Evolutionary conservation across 2,113 vertebrate species (phyloP).

Genomic region (Antechinus stuartii): DNA sequence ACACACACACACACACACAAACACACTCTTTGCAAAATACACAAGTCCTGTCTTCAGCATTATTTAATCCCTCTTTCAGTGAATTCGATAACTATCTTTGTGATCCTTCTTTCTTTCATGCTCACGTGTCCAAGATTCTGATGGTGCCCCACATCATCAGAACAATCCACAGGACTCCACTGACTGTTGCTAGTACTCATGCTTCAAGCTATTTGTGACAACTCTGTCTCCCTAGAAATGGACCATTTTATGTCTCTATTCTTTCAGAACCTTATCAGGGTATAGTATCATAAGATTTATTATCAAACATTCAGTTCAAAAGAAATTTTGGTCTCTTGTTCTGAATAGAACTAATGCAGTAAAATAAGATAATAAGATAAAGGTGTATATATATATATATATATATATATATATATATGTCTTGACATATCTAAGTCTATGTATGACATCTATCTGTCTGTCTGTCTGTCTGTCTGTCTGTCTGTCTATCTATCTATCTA

Average conservation of each 20-base stretch:
- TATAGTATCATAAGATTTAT: not conserved
- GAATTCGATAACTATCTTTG: not conserved
- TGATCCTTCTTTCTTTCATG: not conserved
- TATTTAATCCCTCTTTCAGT: not conserved
- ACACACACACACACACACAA: no score
- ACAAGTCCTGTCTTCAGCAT: not conserved
- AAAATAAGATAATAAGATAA: not conserved
- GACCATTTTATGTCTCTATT: not conserved
- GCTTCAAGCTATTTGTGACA: not conserved
- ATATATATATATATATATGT: not conserved
- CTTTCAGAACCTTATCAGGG: not conserved
- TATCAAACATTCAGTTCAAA: no score
- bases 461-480: no score
- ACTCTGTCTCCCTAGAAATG: not conserved
- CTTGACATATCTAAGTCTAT: not conserved
- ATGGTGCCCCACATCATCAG: not conserved
- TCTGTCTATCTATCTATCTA: no score
- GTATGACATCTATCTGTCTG: no score
- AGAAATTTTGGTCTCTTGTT: not conserved
- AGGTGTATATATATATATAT: not conserved
- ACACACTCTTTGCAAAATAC: not conserved
- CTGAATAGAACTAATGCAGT: not conserved
- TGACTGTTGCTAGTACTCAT: not conserved
- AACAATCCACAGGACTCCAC: not conserved
- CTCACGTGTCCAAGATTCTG: not conserved